A percentile compares a stretch with the other conserved stretches of the same genome.
Conservation (phyloP, 2,888 invertebrate species). For the Omphaloscelis lunosa region DNA sequence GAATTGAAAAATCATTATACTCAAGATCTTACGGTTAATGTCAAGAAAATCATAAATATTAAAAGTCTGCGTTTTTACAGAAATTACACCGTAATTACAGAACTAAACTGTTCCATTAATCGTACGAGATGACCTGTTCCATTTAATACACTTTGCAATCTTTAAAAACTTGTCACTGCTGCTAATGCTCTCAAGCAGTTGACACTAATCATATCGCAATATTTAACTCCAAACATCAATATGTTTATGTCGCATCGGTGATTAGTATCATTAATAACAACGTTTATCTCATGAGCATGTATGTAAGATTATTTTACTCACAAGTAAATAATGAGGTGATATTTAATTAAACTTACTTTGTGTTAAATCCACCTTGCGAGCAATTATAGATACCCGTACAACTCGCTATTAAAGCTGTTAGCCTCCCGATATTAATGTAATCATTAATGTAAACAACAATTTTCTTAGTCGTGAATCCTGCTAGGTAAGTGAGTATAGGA, state of each 20-base stretch:
- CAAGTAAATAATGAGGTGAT: slow-evolving; percentile 60
- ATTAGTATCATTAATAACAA: slow-evolving; percentile 59
- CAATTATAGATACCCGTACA: slow-evolving; percentile 55
- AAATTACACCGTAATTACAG: neutral
- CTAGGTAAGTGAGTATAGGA: slow-evolving; percentile 24
- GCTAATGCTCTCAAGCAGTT: slow-evolving; percentile 48
- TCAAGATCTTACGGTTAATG: neutral
- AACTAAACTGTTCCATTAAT: slow-evolving; percentile 38
- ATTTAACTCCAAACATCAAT: slow-evolving; percentile 52
- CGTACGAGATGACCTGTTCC: slow-evolving; percentile 35
- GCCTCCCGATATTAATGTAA: slow-evolving; percentile 59
- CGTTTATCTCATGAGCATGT: slow-evolving; percentile 48
- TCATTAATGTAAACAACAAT: slow-evolving; percentile 56
- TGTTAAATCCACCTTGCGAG: slow-evolving; percentile 57
- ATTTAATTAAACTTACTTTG: slow-evolving; percentile 61
- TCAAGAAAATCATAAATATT: slow-evolving; percentile 7
- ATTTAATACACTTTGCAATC: slow-evolving; percentile 43
- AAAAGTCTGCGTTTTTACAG: neutral
- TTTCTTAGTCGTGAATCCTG: slow-evolving; percentile 55
- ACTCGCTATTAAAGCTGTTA: slow-evolving; percentile 47
- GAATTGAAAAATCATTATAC: slow-evolving; percentile 2
- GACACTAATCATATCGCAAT: slow-evolving; percentile 56
- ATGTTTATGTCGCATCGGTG: slow-evolving; percentile 49
- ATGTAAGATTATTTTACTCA: slow-evolving; percentile 42
- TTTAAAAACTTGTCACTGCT: slow-evolving; percentile 38